These are phyloP conservation scores for Xyliphius kryptos DNA, from an alignment of 2,113 vertebrate genomes.

Conservation along the genomic window DNA sequence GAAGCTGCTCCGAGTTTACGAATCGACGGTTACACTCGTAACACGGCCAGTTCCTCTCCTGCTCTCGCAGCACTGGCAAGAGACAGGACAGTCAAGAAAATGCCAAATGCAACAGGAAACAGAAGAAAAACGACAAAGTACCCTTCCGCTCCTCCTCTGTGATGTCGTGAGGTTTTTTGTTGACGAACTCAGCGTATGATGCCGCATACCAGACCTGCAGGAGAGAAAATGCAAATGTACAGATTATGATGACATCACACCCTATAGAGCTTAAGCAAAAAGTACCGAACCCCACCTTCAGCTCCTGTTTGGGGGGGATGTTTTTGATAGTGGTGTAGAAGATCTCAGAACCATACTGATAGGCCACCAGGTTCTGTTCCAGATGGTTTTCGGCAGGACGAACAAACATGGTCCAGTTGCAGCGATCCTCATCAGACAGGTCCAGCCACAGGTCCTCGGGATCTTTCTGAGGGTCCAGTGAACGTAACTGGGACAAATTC, in stretches of 20 bases:
- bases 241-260: too few species aligned
- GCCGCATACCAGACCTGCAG: conserved; percentile 96
- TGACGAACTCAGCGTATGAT: conserved; percentile 92
- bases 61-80: conserved; percentile 73
- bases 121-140: conserved; percentile 35
- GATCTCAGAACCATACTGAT: conserved; percentile 92
- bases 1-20: conserved; percentile 92
- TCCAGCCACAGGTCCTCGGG: conserved; percentile 86
- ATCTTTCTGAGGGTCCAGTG: conserved; percentile 75
- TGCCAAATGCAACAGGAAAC: neutral
- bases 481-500: conserved; percentile 66
- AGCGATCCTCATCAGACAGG: conserved; percentile 86
- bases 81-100: neutral
- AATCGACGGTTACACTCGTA: conserved; percentile 95
- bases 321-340: conserved; percentile 97
- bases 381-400: conserved; percentile 91
- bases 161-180: conserved; percentile 90
- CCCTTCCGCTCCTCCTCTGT: conserved; percentile 95
- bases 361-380: conserved; percentile 96
- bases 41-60: conserved; percentile 97
- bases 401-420: conserved; percentile 99
- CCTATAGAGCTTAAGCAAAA: neutral
- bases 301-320: conserved; percentile 93
- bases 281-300: conserved; percentile 74
- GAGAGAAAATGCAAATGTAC: neutral